A percentile compares a stretch with the other conserved stretches of the same genome.
Conservation (phyloP, 2,888 invertebrate genomes). For the Resseliella maxima region DNA sequence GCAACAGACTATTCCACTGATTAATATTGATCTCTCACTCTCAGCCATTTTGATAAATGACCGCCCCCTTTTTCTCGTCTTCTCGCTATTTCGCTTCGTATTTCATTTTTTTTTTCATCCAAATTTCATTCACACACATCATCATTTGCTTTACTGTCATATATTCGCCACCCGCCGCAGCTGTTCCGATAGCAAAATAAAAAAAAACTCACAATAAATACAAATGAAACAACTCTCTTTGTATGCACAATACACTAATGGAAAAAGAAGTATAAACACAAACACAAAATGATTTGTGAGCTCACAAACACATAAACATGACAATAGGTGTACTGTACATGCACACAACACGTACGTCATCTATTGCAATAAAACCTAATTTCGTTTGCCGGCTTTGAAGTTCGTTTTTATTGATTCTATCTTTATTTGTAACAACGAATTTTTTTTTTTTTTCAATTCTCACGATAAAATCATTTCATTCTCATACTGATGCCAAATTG, state of each 20-base stretch:
- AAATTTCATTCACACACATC: slow-evolving; percentile 54
- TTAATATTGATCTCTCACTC: slow-evolving; percentile 61
- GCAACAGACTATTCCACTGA: slow-evolving; percentile 62
- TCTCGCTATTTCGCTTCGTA: not conserved
- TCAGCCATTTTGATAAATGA: slow-evolving; percentile 69
- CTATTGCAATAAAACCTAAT: slow-evolving; percentile 49
- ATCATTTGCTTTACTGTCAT: slow-evolving; percentile 29
- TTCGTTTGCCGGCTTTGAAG: not conserved
- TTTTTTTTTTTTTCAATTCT: not conserved
- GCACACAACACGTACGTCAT: slow-evolving; percentile 32
- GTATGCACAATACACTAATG: not conserved
- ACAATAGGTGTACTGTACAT: not conserved
- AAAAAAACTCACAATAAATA: not conserved
- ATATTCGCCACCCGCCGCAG: slow-evolving; percentile 55
- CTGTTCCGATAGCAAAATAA: slow-evolving; percentile 9
- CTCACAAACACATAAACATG: not conserved
- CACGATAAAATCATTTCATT: not conserved
- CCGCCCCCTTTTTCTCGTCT: slow-evolving; percentile 58
- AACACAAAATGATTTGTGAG: not conserved
- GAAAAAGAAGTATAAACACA: not conserved
- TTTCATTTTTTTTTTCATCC: not conserved
- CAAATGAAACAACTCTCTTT: not conserved
- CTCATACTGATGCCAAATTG: no score
- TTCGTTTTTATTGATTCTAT: not conserved
- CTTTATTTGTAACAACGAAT: not conserved